Evolutionary conservation across 2,797 vertebrate species (phyloP).

Genomic region (Florisuga fusca): DNA sequence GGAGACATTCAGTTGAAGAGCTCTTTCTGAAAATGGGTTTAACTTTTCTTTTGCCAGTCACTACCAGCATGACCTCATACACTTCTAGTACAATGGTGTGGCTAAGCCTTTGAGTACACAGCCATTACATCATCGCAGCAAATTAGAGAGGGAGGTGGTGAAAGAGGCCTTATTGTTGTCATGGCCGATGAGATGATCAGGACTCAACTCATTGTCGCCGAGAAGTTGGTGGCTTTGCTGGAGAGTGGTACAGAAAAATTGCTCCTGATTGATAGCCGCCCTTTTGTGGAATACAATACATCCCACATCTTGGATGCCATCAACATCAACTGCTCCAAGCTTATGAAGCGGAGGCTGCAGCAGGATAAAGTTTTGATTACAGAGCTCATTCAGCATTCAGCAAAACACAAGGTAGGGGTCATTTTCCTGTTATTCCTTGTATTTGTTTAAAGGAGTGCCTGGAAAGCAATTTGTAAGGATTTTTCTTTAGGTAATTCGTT

Average conservation of each 20-base stretch:
- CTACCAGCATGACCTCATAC: constrained; percentile 88
- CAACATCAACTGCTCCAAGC: constrained; percentile 97
- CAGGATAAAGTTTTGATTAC: constrained; percentile 95
- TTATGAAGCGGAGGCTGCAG: constrained; percentile 95
- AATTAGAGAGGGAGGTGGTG: constrained; percentile 75
- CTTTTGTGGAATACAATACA: constrained; percentile 95
- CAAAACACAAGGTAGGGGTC: constrained; percentile 88
- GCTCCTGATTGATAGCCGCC: constrained; percentile 93
- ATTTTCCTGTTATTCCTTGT: neutral
- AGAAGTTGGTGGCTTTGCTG: constrained; percentile 91
- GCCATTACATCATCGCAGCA: constrained; percentile 82
- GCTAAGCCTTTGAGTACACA: constrained; percentile 87
- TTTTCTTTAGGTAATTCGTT: neutral
- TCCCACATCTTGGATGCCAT: constrained; percentile 94
- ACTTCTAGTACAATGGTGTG: constrained; percentile 82
- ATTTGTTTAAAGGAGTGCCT: neutral
- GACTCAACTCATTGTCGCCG: constrained; percentile 81
- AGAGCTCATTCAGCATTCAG: constrained; percentile 94
- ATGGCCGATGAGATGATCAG: constrained; percentile 79
- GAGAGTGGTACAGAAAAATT: constrained; percentile 89
- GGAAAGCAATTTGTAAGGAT: neutral
- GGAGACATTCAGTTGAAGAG: constrained; percentile 74
- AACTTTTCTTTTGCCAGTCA: constrained; percentile 79
- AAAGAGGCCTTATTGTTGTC: constrained; percentile 75
- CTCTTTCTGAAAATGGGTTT: constrained; percentile 79